A percentile compares a stretch with the other conserved stretches of the same genome.
Conservation (phyloP, 2,113 vertebrate species). For the Chauna torquata region DNA sequence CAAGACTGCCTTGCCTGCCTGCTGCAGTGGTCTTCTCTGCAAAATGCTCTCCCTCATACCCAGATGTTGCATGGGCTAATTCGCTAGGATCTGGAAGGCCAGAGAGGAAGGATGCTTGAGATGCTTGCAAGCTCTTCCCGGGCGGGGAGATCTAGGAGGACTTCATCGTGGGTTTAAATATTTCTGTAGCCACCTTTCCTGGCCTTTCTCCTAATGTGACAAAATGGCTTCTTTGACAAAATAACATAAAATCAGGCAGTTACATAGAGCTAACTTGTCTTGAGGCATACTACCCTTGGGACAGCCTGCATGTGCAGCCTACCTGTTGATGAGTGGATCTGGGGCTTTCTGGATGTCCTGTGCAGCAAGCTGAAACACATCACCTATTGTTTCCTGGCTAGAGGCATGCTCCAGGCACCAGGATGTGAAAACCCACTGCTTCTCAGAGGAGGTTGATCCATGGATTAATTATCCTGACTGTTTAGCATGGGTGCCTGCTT, state of each 20-base stretch:
- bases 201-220: not conserved
- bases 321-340: not conserved
- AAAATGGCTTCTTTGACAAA: not conserved
- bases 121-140: not conserved
- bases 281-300: not conserved
- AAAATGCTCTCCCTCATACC: not conserved
- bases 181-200: not conserved
- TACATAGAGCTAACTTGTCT: not conserved
- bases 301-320: not conserved
- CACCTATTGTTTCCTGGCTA: not conserved
- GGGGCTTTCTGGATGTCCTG: not conserved
- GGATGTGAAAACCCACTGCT: not conserved
- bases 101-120: not conserved
- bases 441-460: not conserved
- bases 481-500: not conserved
- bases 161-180: not conserved
- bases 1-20: accelerated
- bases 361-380: not conserved
- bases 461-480: not conserved
- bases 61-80: not conserved
- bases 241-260: not conserved
- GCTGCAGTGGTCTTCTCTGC: not conserved
- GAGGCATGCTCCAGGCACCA: not conserved
- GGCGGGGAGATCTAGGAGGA: not conserved
- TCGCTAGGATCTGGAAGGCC: not conserved